Conservation (phyloP, 2,888 invertebrate genomes). For the Drosophila meridiana region DNA sequence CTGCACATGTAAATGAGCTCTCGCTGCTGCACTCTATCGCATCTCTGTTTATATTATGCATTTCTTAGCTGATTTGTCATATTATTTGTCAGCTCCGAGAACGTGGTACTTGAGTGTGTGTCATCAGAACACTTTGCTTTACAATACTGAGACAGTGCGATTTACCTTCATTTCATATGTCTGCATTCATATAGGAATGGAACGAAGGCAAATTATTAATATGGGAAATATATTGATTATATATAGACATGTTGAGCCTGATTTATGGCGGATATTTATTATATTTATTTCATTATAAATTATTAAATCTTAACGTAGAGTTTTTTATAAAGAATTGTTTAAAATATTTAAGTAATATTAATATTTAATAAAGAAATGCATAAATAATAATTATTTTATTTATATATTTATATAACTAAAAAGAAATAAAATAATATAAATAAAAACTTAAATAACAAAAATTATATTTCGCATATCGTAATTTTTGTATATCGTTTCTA, state of each 20-base stretch:
- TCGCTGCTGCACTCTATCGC: constrained; percentile 26
- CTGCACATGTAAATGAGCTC: constrained; percentile 43
- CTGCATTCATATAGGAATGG: neutral
- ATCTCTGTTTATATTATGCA: constrained; percentile 20
- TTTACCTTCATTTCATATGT: neutral
- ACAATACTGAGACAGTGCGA: neutral
- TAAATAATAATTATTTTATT: too few species aligned
- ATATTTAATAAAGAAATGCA: too few species aligned
- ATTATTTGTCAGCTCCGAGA: neutral
- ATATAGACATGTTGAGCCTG: neutral
- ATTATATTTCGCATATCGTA: too few species aligned
- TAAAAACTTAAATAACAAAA: too few species aligned
- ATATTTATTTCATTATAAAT: too few species aligned
- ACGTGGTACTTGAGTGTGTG: neutral
- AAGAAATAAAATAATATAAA: too few species aligned
- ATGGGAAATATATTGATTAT: neutral
- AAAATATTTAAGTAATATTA: too few species aligned
- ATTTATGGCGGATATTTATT: too few species aligned
- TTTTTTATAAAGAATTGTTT: too few species aligned
- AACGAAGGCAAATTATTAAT: neutral
- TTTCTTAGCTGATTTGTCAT: constrained; percentile 10
- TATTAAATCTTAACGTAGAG: too few species aligned
- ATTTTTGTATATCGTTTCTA: too few species aligned
- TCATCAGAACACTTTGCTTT: neutral
- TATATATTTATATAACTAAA: too few species aligned